These are phyloP conservation scores for Cyrtonyx montezumae DNA, from an alignment of 2,113 vertebrate species.

Conservation along the genomic window DNA sequence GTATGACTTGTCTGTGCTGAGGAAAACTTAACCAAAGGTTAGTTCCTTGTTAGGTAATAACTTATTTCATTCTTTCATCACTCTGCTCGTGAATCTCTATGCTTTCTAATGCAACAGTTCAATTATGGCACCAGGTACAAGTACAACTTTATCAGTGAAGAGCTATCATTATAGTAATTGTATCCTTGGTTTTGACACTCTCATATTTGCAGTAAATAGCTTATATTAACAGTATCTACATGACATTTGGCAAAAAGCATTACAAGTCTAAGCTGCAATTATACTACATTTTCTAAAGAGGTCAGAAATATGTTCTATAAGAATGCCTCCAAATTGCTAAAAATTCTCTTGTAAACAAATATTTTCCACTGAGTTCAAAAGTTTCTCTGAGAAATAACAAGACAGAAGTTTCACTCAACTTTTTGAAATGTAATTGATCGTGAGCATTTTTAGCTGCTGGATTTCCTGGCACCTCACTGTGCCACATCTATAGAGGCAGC, in stretches of 20 bases:
- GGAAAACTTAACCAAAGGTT: too few species aligned
- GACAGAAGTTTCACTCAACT: not conserved
- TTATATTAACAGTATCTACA: not conserved
- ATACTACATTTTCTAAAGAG: not conserved
- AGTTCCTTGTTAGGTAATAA: too few species aligned
- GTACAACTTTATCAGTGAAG: not conserved
- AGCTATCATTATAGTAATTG: not conserved
- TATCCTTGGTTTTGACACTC: not conserved
- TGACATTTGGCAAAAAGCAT: not conserved
- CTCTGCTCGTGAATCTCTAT: not conserved
- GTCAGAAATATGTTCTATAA: not conserved
- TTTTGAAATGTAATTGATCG: not conserved
- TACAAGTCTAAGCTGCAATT: not conserved
- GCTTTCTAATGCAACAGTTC: not conserved
- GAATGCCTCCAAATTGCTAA: not conserved
- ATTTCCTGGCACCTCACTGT: not conserved
- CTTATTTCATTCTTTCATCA: not conserved
- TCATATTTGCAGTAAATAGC: not conserved
- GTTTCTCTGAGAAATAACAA: not conserved
- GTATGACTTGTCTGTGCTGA: accelerated
- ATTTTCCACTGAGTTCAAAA: not conserved
- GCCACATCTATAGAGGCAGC: not conserved
- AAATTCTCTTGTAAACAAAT: not conserved
- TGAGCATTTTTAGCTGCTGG: not conserved
- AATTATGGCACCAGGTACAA: not conserved